Evolutionary conservation across 1,140 invertebrate species (phyloP), one percentile per base, ranked within the genome.

Genomic region (Tachypleus tridentatus): DNA sequence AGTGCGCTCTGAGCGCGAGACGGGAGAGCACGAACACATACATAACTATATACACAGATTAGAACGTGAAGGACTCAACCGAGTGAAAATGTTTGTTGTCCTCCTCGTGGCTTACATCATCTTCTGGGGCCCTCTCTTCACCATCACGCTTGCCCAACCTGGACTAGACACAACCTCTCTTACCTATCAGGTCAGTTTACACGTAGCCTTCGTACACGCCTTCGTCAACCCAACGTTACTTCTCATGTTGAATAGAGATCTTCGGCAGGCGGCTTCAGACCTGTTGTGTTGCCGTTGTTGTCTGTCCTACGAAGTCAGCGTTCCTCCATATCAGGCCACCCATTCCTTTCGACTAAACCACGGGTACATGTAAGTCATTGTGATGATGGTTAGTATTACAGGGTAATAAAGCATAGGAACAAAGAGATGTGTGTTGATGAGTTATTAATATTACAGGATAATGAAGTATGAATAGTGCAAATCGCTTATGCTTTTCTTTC

Each of bases 111-210:
- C 87, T 3, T 93, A 91, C 74, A 81, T 91, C 9, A 79, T 91
- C 51, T 91, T 91, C 77, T 93, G 90, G 89, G 88, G 89, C 66
- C 90, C 90, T 49, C 78, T 93, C 63, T 93, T 92, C 76, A 51
- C 91, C 63, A 86, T 92, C 63, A 92, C 87, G 49, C 85, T 87
- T 10, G 68, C 79, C 5, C 77, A 79, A 66, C 74, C 77, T 3
- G 70, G 70, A 47, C 29, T 64, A 7, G 60, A 58, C 49, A 62
- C 63, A 5, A 64, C 63, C 8, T 69, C 70, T 3, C 53, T 57
- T 7, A 52, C 69, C 58, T 86, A 86, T 71, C 85, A 87, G 80
- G 85, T 87, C 70, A 89, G 88, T 51, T 80, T 94, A 65, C 88
- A 91, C 80, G 87, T 91, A 74, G 89, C 89, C 51, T 90, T 91